phyloP scores from a whole-genome alignment of 2,113 vertebrate genomes.

The Toxotes jaculatrix region DNA sequence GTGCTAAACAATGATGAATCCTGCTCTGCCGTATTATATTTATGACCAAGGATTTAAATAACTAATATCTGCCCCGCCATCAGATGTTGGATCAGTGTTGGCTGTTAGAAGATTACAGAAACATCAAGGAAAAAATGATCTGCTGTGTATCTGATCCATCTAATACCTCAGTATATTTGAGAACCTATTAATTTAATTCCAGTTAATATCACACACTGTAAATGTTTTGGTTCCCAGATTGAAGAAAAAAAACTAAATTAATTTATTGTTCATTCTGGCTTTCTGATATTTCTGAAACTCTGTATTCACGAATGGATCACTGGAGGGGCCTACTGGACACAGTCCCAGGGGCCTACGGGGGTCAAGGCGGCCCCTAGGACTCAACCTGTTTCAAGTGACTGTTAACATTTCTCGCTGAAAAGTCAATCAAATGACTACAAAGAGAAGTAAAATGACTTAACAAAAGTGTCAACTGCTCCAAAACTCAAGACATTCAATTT shows the following conservation, averaged over 20 bases:
- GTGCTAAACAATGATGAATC: slow-evolving; percentile 63
- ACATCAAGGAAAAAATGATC: slow-evolving; percentile 20
- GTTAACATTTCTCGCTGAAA: background rate
- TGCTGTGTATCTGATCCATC: slow-evolving; percentile 17
- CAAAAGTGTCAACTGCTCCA: too few relatives aligned
- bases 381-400: too few relatives aligned
- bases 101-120: background rate
- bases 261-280: background rate
- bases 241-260: slow-evolving; percentile 9
- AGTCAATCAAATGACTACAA: background rate
- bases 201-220: background rate
- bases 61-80: slow-evolving; percentile 23
- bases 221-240: background rate
- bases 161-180: slow-evolving; percentile 10
- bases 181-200: background rate
- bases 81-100: background rate
- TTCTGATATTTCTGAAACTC: background rate
- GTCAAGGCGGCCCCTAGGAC: too few relatives aligned
- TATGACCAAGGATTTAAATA: slow-evolving; percentile 38
- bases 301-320: background rate
- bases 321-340: background rate
- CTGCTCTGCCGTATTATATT: slow-evolving; percentile 33
- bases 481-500: too few relatives aligned
- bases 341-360: background rate
- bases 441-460: too few relatives aligned